Percentiles rank a stretch among this genome's conserved stretches.
These are phyloP conservation scores for Heliconius congener DNA, from an alignment of 1,140 invertebrate species.

Conservation along the genomic window DNA sequence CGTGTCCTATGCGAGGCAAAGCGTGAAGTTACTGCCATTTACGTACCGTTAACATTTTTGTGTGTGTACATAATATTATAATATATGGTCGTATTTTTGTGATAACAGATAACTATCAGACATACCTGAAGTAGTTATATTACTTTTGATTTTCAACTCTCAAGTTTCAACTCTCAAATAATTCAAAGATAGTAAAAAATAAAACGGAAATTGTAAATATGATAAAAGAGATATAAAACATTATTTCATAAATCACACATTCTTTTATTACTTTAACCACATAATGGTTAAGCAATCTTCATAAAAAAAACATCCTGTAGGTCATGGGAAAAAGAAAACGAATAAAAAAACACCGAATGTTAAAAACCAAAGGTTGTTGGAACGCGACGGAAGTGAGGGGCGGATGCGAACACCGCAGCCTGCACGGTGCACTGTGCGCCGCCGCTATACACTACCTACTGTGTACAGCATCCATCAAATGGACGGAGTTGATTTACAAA, in stretches of 20 bases:
- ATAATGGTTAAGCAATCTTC: constrained; percentile 26
- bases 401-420: constrained; percentile 52
- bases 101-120: too few relatives aligned
- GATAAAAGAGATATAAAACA: not conserved
- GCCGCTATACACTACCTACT: not conserved
- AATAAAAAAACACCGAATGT: constrained; percentile 35
- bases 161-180: too few relatives aligned
- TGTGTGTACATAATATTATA: too few relatives aligned
- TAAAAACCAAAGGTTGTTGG: constrained; percentile 33
- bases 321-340: constrained; percentile 50
- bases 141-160: too few relatives aligned
- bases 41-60: too few relatives aligned
- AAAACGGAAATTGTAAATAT: too few relatives aligned
- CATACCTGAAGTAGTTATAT: too few relatives aligned
- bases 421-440: constrained; percentile 7
- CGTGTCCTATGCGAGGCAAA: too few relatives aligned
- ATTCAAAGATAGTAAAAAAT: too few relatives aligned
- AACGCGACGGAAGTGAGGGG: constrained; percentile 49
- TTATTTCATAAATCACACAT: constrained; percentile 10
- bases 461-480: not conserved
- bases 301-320: constrained; percentile 33
- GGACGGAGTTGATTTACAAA: not conserved
- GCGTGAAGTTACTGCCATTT: too few relatives aligned
- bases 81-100: too few relatives aligned
- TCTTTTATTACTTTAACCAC: constrained; percentile 32